Evolutionary conservation across 2,797 vertebrate genomes (phyloP).

Genomic region (Esox lucius): DNA sequence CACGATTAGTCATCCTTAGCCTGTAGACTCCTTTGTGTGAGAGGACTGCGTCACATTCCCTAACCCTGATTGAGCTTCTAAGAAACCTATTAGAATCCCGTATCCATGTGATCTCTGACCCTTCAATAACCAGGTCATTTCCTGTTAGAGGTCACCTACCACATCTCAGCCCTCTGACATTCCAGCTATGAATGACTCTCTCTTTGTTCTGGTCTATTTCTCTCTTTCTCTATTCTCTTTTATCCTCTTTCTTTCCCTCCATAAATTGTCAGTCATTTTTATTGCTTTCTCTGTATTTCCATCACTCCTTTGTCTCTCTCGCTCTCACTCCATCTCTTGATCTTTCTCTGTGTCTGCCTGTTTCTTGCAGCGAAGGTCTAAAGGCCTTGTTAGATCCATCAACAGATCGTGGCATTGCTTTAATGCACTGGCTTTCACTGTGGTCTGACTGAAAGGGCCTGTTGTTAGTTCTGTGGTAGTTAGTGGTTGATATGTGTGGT

Average conservation of each 20-base stretch:
- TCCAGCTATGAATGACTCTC: not conserved
- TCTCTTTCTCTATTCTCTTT: not conserved
- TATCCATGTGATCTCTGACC: conserved; percentile 1
- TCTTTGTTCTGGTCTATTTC: not conserved
- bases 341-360: too few species aligned
- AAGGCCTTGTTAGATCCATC: not conserved
- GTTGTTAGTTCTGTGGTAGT: not conserved
- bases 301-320: not conserved
- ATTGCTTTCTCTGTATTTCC: not conserved
- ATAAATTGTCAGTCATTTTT: not conserved
- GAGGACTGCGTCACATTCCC: not conserved
- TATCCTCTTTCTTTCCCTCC: not conserved
- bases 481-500: not conserved
- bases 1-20: conserved; percentile 1
- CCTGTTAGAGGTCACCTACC: conserved; percentile 3
- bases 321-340: not conserved
- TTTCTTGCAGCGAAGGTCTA: not conserved
- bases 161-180: not conserved
- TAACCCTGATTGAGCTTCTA: not conserved
- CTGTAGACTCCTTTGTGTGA: not conserved
- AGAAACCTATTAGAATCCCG: not conserved
- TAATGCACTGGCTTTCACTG: not conserved
- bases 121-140: not conserved
- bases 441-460: not conserved
- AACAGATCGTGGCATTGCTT: too few species aligned